Evolutionary conservation across 2,888 invertebrate species (phyloP), one percentile per base, ranked within the genome.

Genomic region (Sinelater perroti): DNA sequence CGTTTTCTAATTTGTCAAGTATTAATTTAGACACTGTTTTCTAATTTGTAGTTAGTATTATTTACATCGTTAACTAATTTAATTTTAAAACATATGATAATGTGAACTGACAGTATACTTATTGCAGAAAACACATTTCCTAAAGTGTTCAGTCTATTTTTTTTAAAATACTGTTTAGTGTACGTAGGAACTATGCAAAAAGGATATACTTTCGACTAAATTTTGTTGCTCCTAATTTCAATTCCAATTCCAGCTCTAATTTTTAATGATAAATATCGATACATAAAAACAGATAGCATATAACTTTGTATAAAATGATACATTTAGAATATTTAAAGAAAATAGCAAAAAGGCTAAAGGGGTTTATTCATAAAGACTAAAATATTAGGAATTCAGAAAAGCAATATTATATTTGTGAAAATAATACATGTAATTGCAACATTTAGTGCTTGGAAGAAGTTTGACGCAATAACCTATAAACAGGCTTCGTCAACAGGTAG

Each of bases 281-380:
- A 54, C 38, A 46, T 35, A 26, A 20, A 44, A 20, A 54, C 16
- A 21, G 21, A 8, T 3, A 33, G 26, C 45, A 30, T 26, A 10
- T 17, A 11, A 52, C 24, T 50, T 56, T 36, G 31, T 56, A 35
- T 33, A 50, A 56, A 50, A 50, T 28, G 46, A 45, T 16, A 53
- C 20, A 36, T 50, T 50, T 50, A 45, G 45, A 52, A 57, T 46
- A 45, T 57, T 45, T 30, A 11, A 30, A 46, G 35, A 52, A 18
- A 33, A 46, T 36, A 45, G 36, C 50, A 45, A 28, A 35, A 33
- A 46, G 13, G 28, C 36, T 33, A 14, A 21, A 52, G 24, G 16
- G 8, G 17, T 31, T 47, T 20, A 30, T 21, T 38, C 21, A 11
- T 21, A 51, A 42, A 42, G 31, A 51, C 51, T 42, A 51, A 51